Percentiles rank a stretch among this genome's conserved stretches.
phyloP scores from a whole-genome alignment of 2,113 vertebrate genomes.

The Chlamydotis undulata region DNA sequence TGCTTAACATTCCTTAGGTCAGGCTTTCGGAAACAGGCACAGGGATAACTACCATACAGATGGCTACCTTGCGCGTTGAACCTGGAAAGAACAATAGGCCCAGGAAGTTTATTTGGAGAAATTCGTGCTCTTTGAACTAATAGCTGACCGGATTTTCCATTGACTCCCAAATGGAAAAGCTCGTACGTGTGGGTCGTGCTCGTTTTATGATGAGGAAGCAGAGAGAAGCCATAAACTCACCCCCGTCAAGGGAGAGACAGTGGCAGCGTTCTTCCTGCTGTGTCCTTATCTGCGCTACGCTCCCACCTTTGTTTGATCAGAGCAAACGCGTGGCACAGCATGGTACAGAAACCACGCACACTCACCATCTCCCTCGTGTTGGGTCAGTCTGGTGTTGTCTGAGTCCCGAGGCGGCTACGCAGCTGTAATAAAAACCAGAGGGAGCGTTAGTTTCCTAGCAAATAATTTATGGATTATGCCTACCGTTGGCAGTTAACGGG shows the following conservation, averaged over 20 bases:
- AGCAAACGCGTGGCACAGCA: neutral
- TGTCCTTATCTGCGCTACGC: neutral
- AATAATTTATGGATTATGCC: neutral
- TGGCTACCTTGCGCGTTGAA: neutral
- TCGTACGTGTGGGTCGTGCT: neutral
- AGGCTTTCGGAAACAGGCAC: neutral
- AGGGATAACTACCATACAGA: neutral
- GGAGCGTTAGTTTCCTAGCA: neutral
- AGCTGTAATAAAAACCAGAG: slow-evolving; percentile 29
- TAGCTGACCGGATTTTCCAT: neutral
- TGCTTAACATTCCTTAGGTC: neutral
- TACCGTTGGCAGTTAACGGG: neutral
- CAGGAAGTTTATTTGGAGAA: neutral
- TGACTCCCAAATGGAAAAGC: neutral
- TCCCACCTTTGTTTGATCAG: neutral
- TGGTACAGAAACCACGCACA: neutral
- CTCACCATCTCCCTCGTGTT: slow-evolving; percentile 32
- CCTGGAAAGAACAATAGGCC: neutral
- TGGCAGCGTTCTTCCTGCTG: neutral
- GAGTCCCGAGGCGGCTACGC: neutral
- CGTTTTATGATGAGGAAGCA: neutral
- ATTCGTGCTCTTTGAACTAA: neutral
- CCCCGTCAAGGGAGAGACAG: neutral
- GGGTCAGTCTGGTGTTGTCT: neutral
- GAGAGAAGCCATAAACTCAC: neutral